A percentile compares a stretch with the other conserved stretches of the same genome.
Conservation (phyloP, 2,888 invertebrate genomes). For the Ypsolopha sequella region DNA sequence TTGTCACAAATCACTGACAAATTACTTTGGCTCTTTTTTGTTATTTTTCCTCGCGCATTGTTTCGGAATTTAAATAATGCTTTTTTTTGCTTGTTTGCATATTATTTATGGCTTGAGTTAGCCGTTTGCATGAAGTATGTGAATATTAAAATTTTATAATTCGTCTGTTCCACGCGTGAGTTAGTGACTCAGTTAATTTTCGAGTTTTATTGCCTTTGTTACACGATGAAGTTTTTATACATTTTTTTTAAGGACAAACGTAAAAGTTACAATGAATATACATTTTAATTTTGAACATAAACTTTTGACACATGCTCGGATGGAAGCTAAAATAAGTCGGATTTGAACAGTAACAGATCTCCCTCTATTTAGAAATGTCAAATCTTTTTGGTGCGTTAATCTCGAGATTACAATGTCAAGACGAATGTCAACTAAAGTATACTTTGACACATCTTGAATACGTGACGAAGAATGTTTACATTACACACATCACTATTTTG, state of each 20-base stretch:
- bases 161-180: constrained; percentile 28
- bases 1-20: constrained; percentile 44
- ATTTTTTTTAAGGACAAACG: neutral
- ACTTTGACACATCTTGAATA: constrained; percentile 48
- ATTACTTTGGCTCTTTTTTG: constrained; percentile 29
- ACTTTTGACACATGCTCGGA: neutral
- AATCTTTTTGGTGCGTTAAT: constrained; percentile 34
- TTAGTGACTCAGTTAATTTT: constrained; percentile 42
- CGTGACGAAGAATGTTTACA: constrained; percentile 45
- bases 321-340: constrained; percentile 7
- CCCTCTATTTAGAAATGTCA: constrained; percentile 33
- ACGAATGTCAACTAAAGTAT: constrained; percentile 37
- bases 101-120: constrained; percentile 36
- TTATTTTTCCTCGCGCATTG: constrained; percentile 35
- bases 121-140: constrained; percentile 41
- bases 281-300: neutral
- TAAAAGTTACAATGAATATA: neutral
- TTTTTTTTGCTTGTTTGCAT: constrained; percentile 16
- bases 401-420: constrained; percentile 52
- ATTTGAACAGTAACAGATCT: constrained; percentile 38
- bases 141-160: constrained; percentile 44
- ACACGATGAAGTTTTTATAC: constrained; percentile 17
- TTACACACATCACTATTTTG: constrained; percentile 30
- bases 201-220: constrained; percentile 56
- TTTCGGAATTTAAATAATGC: constrained; percentile 15